Base-by-base conservation (phyloP, 2,797 vertebrate species). In the Petrocephalus sullivani region DNA sequence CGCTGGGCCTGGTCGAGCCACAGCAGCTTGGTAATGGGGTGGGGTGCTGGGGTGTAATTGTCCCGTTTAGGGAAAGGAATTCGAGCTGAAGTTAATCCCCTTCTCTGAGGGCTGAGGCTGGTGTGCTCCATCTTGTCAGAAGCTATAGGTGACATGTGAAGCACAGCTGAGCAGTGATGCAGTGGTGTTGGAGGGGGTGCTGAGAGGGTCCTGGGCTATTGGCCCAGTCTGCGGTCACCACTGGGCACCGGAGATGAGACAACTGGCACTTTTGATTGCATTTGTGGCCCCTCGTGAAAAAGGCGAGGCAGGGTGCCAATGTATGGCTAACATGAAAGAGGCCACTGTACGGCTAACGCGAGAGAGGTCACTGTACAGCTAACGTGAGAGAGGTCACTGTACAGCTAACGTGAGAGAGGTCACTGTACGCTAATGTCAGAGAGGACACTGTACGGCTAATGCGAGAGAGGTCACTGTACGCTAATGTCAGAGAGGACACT, bases 71-170 rank as follows among this genome's bases (percentile, higher is more conserved):
- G 93, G 90, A 88, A 95, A 95, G 94, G 95, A 96, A 96, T 96
- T 96, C 94, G 95, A 96, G 95, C 95, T 96, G 94, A 95, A 95
- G 95, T 92, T 96, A 96, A 96, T 96, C 95, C 95, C 93, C 91
- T 93, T 92, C 56, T 51, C 16, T 87, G 90, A 94, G 93, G 91
- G 93, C 93, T 94, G 92, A 90, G 90, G 92, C 90, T 90, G 93
- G 92, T 95, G 90, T 95, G 95, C 94, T 94, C 93, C 57, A 90
- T 95, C 96, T 95, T 96, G 95, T 96, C 51, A 1, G 88, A 87
- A 78, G 85, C 71, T 53, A 10, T 7, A 78, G 64, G 78, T 12
- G 16, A 37, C 49, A 33, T 5, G 23, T 37, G 23, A 54, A 58
- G 51, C 14, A 10, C 7, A 1, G 6, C 41, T 81, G 33, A 19